Evolutionary conservation across 2,113 vertebrate species (phyloP).

Genomic region (Lophochroa leadbeateri): DNA sequence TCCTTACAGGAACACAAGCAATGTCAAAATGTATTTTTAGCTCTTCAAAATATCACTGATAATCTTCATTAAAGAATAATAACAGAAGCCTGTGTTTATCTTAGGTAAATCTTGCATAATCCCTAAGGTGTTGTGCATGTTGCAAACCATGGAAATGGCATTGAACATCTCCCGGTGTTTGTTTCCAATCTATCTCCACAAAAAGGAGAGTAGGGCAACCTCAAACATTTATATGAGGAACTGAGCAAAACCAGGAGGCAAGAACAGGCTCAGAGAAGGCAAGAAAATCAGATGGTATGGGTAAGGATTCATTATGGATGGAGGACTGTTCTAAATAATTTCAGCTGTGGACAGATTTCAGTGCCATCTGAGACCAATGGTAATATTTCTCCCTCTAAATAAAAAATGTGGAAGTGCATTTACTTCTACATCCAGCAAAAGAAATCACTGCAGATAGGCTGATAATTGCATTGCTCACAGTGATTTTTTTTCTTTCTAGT

Average conservation of each 20-base stretch:
- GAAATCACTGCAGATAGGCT: neutral
- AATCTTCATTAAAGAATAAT: neutral
- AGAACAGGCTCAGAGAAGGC: neutral
- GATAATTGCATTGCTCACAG: neutral
- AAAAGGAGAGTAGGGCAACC: neutral
- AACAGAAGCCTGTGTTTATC: neutral
- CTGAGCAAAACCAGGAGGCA: neutral
- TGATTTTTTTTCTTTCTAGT: neutral
- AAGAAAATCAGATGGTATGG: neutral
- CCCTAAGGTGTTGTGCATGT: neutral
- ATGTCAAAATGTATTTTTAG: constrained; percentile 25
- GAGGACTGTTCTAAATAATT: constrained; percentile 11
- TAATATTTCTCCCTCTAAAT: constrained; percentile 2
- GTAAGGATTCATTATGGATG: neutral
- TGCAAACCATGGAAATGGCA: neutral
- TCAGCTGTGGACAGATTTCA: neutral
- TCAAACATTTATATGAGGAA: neutral
- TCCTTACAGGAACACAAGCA: neutral
- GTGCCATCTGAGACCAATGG: neutral
- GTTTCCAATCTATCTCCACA: neutral
- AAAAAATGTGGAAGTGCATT: constrained; percentile 21
- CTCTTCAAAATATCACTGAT: neutral
- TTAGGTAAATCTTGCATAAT: neutral
- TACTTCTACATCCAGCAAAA: neutral
- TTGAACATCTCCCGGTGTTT: neutral